A percentile compares a stretch with the other conserved stretches of the same genome.
Evolutionary conservation across 2,797 vertebrate species (phyloP).

Genomic region (Distichodus sexfasciatus): DNA sequence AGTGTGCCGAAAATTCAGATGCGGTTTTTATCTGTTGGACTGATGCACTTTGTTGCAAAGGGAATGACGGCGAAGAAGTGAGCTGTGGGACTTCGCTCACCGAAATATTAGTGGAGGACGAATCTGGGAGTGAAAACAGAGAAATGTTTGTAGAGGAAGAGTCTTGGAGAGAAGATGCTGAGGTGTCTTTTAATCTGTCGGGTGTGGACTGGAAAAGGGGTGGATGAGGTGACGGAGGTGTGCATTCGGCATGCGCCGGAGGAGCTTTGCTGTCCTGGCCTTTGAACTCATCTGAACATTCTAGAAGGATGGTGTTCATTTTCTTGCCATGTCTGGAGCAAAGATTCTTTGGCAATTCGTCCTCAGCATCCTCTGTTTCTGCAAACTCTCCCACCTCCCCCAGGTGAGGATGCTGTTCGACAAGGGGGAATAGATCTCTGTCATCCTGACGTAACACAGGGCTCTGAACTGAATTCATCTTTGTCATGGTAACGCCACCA

Average conservation of each 20-base stretch:
- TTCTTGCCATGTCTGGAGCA: conserved; percentile 71
- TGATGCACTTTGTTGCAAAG: background rate
- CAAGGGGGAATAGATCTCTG: background rate
- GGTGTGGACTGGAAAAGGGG: conserved; percentile 39
- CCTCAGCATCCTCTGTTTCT: background rate
- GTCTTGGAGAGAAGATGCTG: conserved; percentile 15
- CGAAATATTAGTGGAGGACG: conserved; percentile 6
- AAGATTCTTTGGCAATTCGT: conserved; percentile 52
- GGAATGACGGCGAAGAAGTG: background rate
- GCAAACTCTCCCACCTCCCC: background rate
- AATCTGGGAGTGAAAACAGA: conserved; percentile 19
- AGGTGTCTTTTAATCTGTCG: background rate
- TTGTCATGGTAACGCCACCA: background rate
- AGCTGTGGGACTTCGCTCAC: background rate
- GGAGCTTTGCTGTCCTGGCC: conserved; percentile 32
- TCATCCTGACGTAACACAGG: background rate
- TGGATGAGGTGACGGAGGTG: conserved; percentile 14
- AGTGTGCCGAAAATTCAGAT: background rate
- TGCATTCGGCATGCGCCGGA: conserved; percentile 23
- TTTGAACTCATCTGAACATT: conserved; percentile 61
- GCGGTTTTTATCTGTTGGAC: background rate
- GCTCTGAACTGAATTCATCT: background rate
- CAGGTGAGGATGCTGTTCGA: background rate
- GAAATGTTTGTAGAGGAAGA: conserved; percentile 27
- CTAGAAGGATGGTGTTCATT: conserved; percentile 69